A percentile compares a stretch with the other conserved stretches of the same genome.
phyloP scores from a whole-genome alignment of 2,888 invertebrate genomes.

The Cerceris ruficornis region DNA sequence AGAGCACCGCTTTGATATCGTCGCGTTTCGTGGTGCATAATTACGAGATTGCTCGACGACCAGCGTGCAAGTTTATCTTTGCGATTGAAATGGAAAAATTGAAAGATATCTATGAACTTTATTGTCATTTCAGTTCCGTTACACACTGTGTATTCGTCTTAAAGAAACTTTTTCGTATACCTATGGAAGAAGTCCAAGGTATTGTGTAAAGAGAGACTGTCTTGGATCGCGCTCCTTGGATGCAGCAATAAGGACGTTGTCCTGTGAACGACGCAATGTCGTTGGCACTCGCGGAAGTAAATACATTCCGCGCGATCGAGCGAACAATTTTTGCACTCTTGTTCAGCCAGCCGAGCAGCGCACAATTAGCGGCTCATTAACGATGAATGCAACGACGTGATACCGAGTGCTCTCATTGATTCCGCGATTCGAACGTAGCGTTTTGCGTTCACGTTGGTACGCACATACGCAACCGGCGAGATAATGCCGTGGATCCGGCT shows the following conservation, averaged over 20 bases:
- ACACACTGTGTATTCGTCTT: too few species aligned
- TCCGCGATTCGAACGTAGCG: slow-evolving; percentile 35
- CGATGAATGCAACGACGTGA: slow-evolving; percentile 48
- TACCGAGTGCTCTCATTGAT: slow-evolving; percentile 45
- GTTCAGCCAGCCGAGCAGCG: slow-evolving; percentile 17
- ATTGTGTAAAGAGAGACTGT: too few species aligned
- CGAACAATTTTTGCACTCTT: slow-evolving; percentile 40
- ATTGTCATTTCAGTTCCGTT: too few species aligned
- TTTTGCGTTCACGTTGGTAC: slow-evolving; percentile 20
- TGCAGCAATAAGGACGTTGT: too few species aligned
- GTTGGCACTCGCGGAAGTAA: background rate
- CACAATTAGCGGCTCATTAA: slow-evolving; percentile 62
- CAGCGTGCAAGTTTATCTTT: slow-evolving; percentile 12
- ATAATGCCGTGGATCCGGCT: slow-evolving; percentile 10
- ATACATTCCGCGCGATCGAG: slow-evolving; percentile 20
- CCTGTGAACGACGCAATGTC: too few species aligned
- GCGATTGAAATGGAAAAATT: background rate
- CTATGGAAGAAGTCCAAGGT: too few species aligned
- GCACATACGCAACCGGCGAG: slow-evolving; percentile 10
- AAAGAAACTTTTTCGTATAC: too few species aligned
- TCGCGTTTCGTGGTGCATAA: slow-evolving; percentile 57
- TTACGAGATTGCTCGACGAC: slow-evolving; percentile 64
- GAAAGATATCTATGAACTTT: too few species aligned
- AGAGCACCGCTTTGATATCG: slow-evolving; percentile 65
- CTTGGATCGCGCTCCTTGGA: too few species aligned